A percentile compares a stretch with the other conserved stretches of the same genome.
Conservation (phyloP, 2,797 vertebrate species). For the Platyrinchus mystaceus region DNA sequence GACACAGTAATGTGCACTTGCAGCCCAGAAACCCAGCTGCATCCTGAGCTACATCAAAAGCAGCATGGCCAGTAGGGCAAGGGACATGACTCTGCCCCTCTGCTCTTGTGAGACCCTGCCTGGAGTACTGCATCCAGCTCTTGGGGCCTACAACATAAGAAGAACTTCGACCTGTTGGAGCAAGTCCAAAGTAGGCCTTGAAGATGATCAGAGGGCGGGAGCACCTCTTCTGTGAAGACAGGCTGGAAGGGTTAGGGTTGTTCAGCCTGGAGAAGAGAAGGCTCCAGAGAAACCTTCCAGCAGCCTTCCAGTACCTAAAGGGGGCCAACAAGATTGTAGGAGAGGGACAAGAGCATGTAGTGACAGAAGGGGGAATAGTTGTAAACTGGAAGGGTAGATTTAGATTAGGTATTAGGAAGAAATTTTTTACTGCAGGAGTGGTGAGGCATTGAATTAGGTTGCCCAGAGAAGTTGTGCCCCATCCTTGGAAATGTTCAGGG, state of each 20-base stretch:
- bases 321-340: not conserved
- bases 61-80: not conserved
- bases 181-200: not conserved
- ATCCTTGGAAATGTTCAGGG: not conserved
- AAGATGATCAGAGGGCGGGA: not conserved
- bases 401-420: not conserved
- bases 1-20: not conserved
- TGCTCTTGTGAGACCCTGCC: not conserved
- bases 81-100: not conserved
- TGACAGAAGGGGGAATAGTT: too few relatives aligned
- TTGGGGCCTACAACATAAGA: not conserved
- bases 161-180: not conserved
- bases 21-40: not conserved
- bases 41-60: not conserved
- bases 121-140: not conserved
- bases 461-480: not conserved
- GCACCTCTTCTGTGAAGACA: not conserved
- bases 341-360: not conserved
- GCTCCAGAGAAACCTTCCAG: not conserved
- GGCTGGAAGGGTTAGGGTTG: not conserved
- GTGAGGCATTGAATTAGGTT: not conserved
- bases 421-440: not conserved
- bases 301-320: not conserved
- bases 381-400: not conserved
- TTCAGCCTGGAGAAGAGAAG: not conserved